Evolutionary conservation across 1,140 invertebrate species (phyloP), one percentile per base, ranked within the genome.

Genomic region (Scaptomyza graminum): DNA sequence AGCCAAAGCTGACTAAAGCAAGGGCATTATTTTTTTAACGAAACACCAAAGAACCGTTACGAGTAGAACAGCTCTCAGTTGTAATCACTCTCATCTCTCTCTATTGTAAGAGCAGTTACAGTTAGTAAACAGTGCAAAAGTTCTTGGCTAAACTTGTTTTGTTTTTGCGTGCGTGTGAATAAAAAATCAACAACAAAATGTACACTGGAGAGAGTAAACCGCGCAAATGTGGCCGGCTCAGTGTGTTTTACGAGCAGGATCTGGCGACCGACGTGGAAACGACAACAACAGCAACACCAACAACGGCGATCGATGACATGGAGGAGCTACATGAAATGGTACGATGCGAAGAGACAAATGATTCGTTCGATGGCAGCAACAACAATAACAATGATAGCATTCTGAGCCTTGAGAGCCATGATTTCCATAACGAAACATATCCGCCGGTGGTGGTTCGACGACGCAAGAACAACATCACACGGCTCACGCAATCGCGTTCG

Each of bases 161-260:
- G 18, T 44, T 2, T 22, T 59, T 34, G 31, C 8, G 22, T 59
- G 28, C 15, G n/a, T 57, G 41, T 18, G 1, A 13, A 15, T 46
- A 13, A 34, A 43, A 49, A 37, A 25, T 2, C 5, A 37, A 66
- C 8, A 28, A 46, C 9, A 34, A 73, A 37, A 69, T 12, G 16
- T 12, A 6, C 12, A 41, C 1, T 0, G 15, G 7, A 5, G 55
- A 55, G 5, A 62, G 13, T 18, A 11, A 7, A 12, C 11, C 15
- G n/a, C 41, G 39, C 2, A 60, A 8, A 15, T 31, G 16, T 12
- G 41, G 50, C 4, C 55, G 73, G 0, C 51, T 75, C 6, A 66
- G 28, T 15, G 68, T 75, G 22, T 66, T 22, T 31, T 72, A 56
- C 39, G 73, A 75, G 44, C 68, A 75, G 61, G 68, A 75, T 71